Conservation (phyloP, 92 coral and sea anemone species). For the Palythoa grandiflora region DNA sequence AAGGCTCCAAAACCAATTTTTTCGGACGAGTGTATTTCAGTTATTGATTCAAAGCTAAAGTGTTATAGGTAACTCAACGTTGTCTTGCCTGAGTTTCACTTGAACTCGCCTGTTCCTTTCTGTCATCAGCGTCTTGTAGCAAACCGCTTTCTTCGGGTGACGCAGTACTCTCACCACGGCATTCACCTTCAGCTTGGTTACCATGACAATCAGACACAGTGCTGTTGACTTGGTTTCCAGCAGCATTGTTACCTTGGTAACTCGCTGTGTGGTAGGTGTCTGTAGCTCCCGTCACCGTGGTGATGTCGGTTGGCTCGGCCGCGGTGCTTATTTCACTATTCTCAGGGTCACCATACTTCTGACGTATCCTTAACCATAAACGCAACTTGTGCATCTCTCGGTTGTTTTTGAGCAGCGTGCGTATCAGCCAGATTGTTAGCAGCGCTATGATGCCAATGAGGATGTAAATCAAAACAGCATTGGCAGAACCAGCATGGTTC, state of each 20-base stretch:
- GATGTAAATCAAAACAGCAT: not conserved
- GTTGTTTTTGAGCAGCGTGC: not conserved
- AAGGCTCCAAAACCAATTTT: too few relatives aligned
- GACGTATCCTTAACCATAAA: not conserved
- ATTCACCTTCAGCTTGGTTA: not conserved
- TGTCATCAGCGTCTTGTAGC: not conserved
- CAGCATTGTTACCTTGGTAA: not conserved
- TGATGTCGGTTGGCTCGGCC: conserved; percentile 8
- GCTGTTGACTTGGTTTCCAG: not conserved
- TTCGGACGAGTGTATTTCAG: too few relatives aligned
- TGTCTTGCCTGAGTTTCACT: conserved; percentile 5
- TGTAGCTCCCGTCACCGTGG: not conserved
- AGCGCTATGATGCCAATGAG: not conserved
- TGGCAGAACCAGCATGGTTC: not conserved
- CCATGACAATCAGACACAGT: not conserved
- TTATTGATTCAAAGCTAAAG: too few relatives aligned
- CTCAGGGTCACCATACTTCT: not conserved
- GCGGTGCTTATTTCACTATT: conserved; percentile 21
- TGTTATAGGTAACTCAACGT: too few relatives aligned
- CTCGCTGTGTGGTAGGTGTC: not conserved
- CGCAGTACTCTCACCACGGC: not conserved
- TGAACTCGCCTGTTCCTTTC: not conserved
- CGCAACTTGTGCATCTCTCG: not conserved
- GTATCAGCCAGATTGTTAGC: not conserved
- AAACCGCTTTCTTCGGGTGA: conserved; percentile 7